A percentile compares a stretch with the other conserved stretches of the same genome.
These are phyloP conservation scores for Formica exsecta DNA, from an alignment of 1,140 invertebrate species.

Conservation along the genomic window DNA sequence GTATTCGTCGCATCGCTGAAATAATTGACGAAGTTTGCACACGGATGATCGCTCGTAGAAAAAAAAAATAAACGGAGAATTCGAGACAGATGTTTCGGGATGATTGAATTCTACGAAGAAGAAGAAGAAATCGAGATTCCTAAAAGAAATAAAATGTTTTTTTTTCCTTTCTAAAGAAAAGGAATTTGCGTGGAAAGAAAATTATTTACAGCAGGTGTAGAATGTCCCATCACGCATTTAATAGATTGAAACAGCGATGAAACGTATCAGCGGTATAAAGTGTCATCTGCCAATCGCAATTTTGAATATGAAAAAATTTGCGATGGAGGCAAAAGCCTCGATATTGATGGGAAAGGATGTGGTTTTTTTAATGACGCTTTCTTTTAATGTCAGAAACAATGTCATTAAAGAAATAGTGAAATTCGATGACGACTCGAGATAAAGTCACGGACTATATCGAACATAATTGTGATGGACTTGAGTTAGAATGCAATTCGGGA, in stretches of 20 bases:
- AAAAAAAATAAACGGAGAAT: not conserved
- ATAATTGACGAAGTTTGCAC: not conserved
- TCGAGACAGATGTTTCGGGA: not conserved
- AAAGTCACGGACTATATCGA: conserved; percentile 10
- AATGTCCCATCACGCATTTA: not conserved
- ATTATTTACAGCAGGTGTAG: not conserved
- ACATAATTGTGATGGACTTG: conserved; percentile 42
- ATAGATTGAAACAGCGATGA: not conserved
- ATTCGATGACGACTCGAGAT: not conserved
- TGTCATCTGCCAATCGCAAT: not conserved
- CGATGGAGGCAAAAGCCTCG: not conserved
- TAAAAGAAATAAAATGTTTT: not conserved
- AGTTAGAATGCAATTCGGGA: conserved; percentile 31
- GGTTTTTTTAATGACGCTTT: not conserved
- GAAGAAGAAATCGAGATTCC: conserved; percentile 1
- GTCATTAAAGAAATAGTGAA: not conserved
- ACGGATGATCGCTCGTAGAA: not conserved
- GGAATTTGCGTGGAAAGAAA: not conserved
- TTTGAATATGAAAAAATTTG: not conserved
- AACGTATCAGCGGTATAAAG: not conserved
- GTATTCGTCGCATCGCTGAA: not conserved
- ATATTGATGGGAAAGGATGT: conserved; percentile 11
- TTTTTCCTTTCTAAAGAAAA: no score
- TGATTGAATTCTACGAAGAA: not conserved
- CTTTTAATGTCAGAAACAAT: conserved; percentile 1